These are phyloP conservation scores for Keiferia lycopersicella DNA, from an alignment of 2,888 invertebrate genomes.

Conservation along the genomic window DNA sequence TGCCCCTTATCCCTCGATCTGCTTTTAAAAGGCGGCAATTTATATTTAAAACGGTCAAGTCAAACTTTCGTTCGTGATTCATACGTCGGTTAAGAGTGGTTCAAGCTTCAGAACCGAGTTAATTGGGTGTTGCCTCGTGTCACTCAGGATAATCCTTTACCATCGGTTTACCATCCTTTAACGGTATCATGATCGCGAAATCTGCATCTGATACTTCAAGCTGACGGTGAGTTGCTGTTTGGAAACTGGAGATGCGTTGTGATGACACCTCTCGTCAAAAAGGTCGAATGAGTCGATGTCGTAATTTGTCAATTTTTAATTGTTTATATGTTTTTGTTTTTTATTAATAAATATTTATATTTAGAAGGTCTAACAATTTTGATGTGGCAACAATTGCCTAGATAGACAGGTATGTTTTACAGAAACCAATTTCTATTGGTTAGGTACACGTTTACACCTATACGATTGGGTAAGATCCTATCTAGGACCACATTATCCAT, in stretches of 20 bases:
- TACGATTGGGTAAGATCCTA: no score
- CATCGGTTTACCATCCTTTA: slow-evolving; percentile 43
- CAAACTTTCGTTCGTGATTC: slow-evolving; percentile 43
- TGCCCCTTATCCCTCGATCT: slow-evolving; percentile 19
- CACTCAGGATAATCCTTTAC: slow-evolving; percentile 63
- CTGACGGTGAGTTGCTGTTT: slow-evolving; percentile 35
- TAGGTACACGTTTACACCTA: no score
- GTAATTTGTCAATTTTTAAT: no score
- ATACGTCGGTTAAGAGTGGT: slow-evolving; percentile 38
- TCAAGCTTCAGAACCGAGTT: slow-evolving; percentile 41
- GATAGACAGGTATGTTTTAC: no score
- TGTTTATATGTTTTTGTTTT: no score
- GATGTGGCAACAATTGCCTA: no score
- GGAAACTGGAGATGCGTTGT: not conserved
- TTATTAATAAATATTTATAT: no score
- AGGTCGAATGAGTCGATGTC: no score
- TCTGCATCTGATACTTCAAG: slow-evolving; percentile 59
- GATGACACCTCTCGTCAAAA: no score
- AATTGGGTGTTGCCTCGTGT: slow-evolving; percentile 67
- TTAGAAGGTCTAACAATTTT: no score
- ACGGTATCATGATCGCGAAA: slow-evolving; percentile 64
- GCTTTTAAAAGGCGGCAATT: slow-evolving; percentile 23
- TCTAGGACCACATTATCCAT: no score
- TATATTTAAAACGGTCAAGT: slow-evolving; percentile 24
- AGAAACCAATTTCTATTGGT: no score